Conservation (phyloP, 2,797 vertebrate genomes). For the Urocyon cinereoargenteus region DNA sequence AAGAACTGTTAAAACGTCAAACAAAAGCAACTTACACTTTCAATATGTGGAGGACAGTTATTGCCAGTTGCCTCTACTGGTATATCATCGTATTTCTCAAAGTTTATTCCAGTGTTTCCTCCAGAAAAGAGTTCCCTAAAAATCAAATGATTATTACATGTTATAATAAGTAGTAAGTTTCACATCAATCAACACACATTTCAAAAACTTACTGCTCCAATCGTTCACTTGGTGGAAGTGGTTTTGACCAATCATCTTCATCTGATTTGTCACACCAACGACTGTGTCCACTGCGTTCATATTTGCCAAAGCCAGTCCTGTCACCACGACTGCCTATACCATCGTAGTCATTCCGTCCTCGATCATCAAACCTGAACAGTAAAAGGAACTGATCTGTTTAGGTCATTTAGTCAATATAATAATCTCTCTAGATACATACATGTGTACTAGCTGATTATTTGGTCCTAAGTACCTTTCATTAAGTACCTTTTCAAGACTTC, state of each 20-base stretch:
- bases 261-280: constrained; percentile 95
- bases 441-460: not conserved
- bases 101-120: constrained; percentile 98
- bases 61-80: constrained; percentile 97
- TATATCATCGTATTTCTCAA: constrained; percentile 99
- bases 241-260: constrained; percentile 98
- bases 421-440: not conserved
- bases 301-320: constrained; percentile 88
- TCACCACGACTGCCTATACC: constrained; percentile 78
- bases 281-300: constrained; percentile 93
- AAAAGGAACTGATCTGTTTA: not conserved
- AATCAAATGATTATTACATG: not conserved
- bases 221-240: constrained; percentile 94
- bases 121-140: constrained; percentile 95
- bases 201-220: constrained; percentile 91
- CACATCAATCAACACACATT: fast-evolving
- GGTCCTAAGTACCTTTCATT: not conserved
- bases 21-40: constrained; percentile 91
- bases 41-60: constrained; percentile 95
- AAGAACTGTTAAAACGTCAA: not conserved
- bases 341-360: constrained; percentile 86
- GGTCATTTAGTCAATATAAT: not conserved
- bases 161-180: not conserved
- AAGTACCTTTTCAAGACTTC: not conserved
- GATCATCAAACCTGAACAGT: constrained; percentile 86